These are phyloP conservation scores for Latrodectus hesperus DNA, from an alignment of 2,888 invertebrate genomes.

Conservation along the genomic window DNA sequence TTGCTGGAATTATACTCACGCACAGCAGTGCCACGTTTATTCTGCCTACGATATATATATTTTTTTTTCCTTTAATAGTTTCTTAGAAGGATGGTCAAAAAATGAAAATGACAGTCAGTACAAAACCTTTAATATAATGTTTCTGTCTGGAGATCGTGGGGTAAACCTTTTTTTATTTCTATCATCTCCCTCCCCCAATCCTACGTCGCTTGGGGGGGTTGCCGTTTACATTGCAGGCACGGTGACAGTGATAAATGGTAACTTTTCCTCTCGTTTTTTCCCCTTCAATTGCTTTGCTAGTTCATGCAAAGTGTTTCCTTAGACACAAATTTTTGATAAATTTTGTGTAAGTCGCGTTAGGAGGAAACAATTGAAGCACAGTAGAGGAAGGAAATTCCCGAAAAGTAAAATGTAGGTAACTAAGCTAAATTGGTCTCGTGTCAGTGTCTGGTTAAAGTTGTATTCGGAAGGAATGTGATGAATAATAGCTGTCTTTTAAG, in stretches of 20 bases:
- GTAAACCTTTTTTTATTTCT: conserved; percentile 43
- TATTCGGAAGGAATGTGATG: neutral
- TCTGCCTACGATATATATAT: conserved; percentile 51
- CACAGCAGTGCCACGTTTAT: conserved; percentile 32
- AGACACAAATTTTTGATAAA: conserved; percentile 52
- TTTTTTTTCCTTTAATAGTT: conserved; percentile 64
- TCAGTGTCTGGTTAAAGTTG: conserved; percentile 36
- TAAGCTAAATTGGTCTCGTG: conserved; percentile 29
- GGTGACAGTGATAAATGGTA: conserved; percentile 65
- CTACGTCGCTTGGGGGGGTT: conserved; percentile 22
- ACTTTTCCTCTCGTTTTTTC: conserved; percentile 24
- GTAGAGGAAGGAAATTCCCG: neutral
- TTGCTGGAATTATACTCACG: conserved; percentile 62
- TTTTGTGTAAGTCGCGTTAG: conserved; percentile 25
- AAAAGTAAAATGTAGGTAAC: conserved; percentile 1
- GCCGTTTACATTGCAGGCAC: conserved; percentile 54
- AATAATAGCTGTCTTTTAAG: neutral
- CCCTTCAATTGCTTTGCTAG: conserved; percentile 39
- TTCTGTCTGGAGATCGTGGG: conserved; percentile 64
- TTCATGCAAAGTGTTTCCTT: conserved; percentile 64
- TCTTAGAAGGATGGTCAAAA: conserved; percentile 65
- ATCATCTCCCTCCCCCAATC: conserved; percentile 7
- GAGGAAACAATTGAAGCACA: neutral
- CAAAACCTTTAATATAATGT: conserved; percentile 66
- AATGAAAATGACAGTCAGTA: conserved; percentile 63